These are phyloP conservation scores for Liolophura sinensis DNA, from an alignment of 1,140 invertebrate genomes.

Conservation along the genomic window DNA sequence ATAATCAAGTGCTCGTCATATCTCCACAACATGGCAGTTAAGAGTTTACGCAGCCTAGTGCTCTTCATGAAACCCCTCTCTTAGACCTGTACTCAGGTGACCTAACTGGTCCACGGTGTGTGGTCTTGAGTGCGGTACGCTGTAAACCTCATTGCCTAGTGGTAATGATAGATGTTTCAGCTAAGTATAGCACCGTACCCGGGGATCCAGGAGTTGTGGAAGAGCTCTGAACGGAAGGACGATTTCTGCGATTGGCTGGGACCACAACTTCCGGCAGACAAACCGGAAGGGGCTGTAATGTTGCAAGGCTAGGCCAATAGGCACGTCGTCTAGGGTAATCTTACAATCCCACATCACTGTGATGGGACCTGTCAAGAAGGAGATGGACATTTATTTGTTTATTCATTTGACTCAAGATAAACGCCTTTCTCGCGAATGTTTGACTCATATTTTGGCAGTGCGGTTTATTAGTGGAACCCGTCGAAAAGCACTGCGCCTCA, in stretches of 20 bases:
- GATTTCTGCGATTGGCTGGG: constrained; percentile 40
- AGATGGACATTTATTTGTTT: neutral
- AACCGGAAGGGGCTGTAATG: constrained; percentile 41
- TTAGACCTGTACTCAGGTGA: no score
- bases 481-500: no score
- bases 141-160: no score
- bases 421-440: neutral
- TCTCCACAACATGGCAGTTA: no score
- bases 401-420: neutral
- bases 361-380: constrained; percentile 31
- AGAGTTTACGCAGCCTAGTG: no score
- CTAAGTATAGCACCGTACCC: constrained; percentile 15
- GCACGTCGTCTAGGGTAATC: constrained; percentile 49
- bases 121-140: no score
- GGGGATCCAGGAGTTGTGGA: constrained; percentile 24
- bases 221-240: constrained; percentile 28
- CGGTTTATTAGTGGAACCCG: no score
- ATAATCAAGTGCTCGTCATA: no score
- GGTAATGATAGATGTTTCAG: no score
- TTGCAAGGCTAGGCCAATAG: constrained; percentile 46
- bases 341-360: constrained; percentile 46
- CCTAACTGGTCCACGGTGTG: no score
- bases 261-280: constrained; percentile 44
- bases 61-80: no score
- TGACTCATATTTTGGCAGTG: no score